Conservation (phyloP, 2,888 invertebrate genomes). For the Chaetogeoica ovagalla region DNA sequence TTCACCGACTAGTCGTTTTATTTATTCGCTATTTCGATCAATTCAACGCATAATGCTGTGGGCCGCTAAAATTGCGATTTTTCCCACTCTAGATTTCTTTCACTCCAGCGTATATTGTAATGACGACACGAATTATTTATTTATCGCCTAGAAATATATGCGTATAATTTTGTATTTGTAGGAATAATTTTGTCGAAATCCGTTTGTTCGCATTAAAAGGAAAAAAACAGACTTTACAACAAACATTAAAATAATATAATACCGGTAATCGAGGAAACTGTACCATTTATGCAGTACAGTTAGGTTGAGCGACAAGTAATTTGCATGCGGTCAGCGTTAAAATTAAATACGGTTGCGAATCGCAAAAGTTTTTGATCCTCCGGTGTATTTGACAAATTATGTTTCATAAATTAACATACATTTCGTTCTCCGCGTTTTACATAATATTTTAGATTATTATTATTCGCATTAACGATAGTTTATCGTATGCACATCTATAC, state of each 20-base stretch:
- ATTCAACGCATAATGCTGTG: too few species aligned
- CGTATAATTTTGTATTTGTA: not conserved
- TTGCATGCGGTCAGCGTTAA: constrained; percentile 19
- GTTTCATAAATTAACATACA: constrained; percentile 18
- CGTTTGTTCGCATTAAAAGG: not conserved
- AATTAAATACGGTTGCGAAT: constrained; percentile 1
- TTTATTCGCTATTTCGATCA: too few species aligned
- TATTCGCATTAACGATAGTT: too few species aligned
- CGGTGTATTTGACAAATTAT: constrained; percentile 1
- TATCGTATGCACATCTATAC: too few species aligned
- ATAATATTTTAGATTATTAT: not conserved
- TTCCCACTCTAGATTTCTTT: too few species aligned
- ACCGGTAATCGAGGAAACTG: not conserved
- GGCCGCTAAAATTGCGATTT: too few species aligned
- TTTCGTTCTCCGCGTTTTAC: not conserved
- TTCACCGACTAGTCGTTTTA: too few species aligned
- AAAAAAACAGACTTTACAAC: not conserved
- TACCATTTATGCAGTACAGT: not conserved
- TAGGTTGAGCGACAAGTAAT: not conserved
- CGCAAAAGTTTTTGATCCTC: constrained; percentile 22
- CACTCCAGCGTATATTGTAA: too few species aligned
- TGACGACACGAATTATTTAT: too few species aligned
- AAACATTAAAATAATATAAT: constrained; percentile 3
- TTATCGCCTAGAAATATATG: too few species aligned
- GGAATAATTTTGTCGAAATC: not conserved